Evolutionary conservation across 2,888 invertebrate genomes (phyloP), one percentile per base, ranked within the genome.

Genomic region (Pterobdella sp.): DNA sequence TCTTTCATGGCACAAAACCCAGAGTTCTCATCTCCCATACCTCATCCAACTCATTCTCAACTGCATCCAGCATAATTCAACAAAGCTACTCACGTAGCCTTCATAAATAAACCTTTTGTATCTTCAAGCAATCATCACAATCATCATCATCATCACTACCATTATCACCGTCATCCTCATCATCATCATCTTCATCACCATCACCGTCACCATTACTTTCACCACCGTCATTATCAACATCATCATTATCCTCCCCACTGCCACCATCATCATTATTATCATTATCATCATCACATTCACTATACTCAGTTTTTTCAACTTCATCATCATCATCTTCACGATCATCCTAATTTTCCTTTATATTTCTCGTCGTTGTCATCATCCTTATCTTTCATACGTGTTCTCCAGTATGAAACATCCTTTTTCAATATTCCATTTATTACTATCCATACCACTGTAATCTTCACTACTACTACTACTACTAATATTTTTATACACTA

Each of bases 161-260:
- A 72, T 72, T 49, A 66, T 72, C 66, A 66, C 66, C 72, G 42
- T 72, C 66, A 65, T 66, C 72, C 36, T 66, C 72, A 67, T 72
- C 72, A 42, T 72, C 72, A 29, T 66, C 72, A 66, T 72, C 72
- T 31, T 72, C 66, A 66, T 65, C 66, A 49, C 36, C 72, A 3
- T 37, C 72, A 42, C 42, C 72, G 42, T 49, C 66, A 66, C 3
- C 66, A 72, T 72, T 66, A 72, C 42, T 66, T 18, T 66, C 72
- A 37, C 66, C 65, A 35, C 66, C 32, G 42, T 72, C 65, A 66
- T 65, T 7, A 37, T 35, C 65, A 65, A 4, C 65, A 72, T 65
- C 65, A 72, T 65, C 72, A 66, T 72, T 66, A 63, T 65, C 36
- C n/a, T 72, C 72, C 7, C 18, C 42, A 42, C 18, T 18, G 18